Conservation (phyloP, 2,888 invertebrate species). For the Ectemnius lituratus region DNA sequence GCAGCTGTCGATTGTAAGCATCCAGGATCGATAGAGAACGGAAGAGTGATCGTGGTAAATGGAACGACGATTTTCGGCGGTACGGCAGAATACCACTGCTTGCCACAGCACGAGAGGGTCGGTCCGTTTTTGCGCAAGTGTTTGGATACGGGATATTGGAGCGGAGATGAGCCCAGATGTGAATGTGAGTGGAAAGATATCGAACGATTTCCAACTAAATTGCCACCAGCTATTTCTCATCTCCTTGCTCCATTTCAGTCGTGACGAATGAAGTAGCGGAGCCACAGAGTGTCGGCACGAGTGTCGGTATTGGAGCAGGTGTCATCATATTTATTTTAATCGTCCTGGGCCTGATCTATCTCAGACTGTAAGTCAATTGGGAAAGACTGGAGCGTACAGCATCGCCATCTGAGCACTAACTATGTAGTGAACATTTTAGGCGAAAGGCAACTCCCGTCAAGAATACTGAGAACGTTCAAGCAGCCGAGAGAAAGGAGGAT, state of each 20-base stretch:
- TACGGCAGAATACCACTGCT: constrained; percentile 92
- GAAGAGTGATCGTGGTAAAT: constrained; percentile 91
- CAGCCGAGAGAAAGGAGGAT: constrained; percentile 91
- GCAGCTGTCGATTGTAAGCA: constrained; percentile 91
- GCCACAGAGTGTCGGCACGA: constrained; percentile 87
- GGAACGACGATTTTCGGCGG: constrained; percentile 90
- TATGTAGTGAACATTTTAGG: constrained; percentile 76
- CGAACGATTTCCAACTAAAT: too few species aligned
- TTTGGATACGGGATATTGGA: constrained; percentile 91
- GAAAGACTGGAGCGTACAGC: too few species aligned
- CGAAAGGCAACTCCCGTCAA: constrained; percentile 92
- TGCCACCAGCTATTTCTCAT: too few species aligned
- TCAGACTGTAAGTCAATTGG: constrained; percentile 85
- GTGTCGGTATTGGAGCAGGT: constrained; percentile 91
- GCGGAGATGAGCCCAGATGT: constrained; percentile 91
- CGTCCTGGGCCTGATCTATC: constrained; percentile 88
- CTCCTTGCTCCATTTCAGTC: constrained; percentile 53
- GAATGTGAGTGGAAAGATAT: constrained; percentile 79
- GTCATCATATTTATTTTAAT: constrained; percentile 89
- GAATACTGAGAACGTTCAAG: constrained; percentile 92
- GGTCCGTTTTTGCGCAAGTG: constrained; percentile 92
- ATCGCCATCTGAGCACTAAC: too few species aligned
- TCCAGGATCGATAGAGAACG: constrained; percentile 89
- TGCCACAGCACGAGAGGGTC: constrained; percentile 89
- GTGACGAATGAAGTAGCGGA: constrained; percentile 79